These are phyloP conservation scores for Aporrectodea caliginosa DNA, from an alignment of 1,140 invertebrate genomes.

Conservation along the genomic window DNA sequence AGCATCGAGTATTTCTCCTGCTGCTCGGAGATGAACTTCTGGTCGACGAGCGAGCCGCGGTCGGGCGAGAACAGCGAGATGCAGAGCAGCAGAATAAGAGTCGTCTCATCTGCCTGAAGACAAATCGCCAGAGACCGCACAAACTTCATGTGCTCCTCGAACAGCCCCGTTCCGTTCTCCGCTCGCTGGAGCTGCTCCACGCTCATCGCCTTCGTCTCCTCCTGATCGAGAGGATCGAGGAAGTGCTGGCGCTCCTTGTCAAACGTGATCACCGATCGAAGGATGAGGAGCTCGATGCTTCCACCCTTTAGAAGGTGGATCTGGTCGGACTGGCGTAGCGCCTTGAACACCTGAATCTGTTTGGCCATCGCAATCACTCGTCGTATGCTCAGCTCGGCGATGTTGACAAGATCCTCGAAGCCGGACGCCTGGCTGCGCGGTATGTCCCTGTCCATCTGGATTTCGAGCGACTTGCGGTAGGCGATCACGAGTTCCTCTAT, in stretches of 20 bases:
- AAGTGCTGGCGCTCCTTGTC: slow-evolving; percentile 50
- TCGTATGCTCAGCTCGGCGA: slow-evolving; percentile 54
- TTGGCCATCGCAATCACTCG: slow-evolving; percentile 57
- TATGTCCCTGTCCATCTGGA: slow-evolving; percentile 32
- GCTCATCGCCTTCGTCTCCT: slow-evolving; percentile 48
- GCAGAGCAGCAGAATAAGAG: slow-evolving; percentile 57
- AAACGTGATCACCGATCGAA: slow-evolving; percentile 55
- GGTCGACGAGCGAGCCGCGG: slow-evolving; percentile 34
- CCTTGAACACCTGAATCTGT: slow-evolving; percentile 55
- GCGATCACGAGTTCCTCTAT: slow-evolving; percentile 51
- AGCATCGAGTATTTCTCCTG: slow-evolving; percentile 59
- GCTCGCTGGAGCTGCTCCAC: slow-evolving; percentile 41
- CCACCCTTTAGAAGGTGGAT: slow-evolving; percentile 57
- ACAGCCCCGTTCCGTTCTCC: slow-evolving; percentile 48
- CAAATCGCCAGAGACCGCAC: slow-evolving; percentile 54
- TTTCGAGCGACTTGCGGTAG: slow-evolving; percentile 51
- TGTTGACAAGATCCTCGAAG: slow-evolving; percentile 54
- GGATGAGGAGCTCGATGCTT: slow-evolving; percentile 59
- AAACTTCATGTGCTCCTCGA: slow-evolving; percentile 60
- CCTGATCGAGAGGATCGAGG: slow-evolving; percentile 51
- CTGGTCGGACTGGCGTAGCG: slow-evolving; percentile 55
- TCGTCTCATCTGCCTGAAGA: slow-evolving; percentile 57
- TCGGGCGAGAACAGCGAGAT: slow-evolving; percentile 60
- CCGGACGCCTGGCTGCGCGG: slow-evolving; percentile 33
- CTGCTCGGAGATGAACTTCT: slow-evolving; percentile 48